Evolutionary conservation across 1,140 invertebrate genomes (phyloP).

Genomic region (Caenorhabditis latens): DNA sequence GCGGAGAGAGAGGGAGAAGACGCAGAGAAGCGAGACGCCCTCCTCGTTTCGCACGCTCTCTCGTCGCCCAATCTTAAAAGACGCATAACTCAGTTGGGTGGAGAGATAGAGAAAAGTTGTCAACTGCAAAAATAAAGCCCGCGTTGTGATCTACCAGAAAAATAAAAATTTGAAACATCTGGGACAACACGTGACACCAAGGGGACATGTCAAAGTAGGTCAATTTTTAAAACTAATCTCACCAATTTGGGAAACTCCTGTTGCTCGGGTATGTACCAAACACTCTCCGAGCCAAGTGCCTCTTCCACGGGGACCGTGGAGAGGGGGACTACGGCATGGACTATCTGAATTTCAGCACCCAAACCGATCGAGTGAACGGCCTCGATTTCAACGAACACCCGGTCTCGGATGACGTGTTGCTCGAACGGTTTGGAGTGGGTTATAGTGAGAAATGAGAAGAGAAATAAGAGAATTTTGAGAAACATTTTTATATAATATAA

Average conservation of each 20-base stretch:
- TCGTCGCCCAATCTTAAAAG: too few relatives aligned
- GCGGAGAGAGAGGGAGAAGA: too few relatives aligned
- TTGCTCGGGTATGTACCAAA: constrained; percentile 42
- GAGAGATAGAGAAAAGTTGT: too few relatives aligned
- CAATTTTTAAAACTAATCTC: background rate
- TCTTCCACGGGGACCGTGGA: background rate
- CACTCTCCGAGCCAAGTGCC: background rate
- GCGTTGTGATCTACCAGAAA: too few relatives aligned
- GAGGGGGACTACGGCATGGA: constrained; percentile 10
- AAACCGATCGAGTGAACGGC: constrained; percentile 8
- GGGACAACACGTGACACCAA: too few relatives aligned
- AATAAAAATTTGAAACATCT: too few relatives aligned
- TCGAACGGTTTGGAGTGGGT: background rate
- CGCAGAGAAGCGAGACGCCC: too few relatives aligned
- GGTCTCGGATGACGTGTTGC: background rate
- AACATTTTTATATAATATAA: background rate
- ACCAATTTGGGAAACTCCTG: constrained; percentile 44
- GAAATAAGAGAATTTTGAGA: background rate
- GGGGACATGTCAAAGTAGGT: too few relatives aligned
- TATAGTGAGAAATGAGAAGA: background rate
- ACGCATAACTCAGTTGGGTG: too few relatives aligned
- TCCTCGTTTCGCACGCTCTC: too few relatives aligned
- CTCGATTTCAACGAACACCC: constrained; percentile 21
- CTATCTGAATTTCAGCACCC: background rate
- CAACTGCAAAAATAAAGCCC: too few relatives aligned